Evolutionary conservation across 2,797 vertebrate species (phyloP).

Genomic region (Pangasius djambal): DNA sequence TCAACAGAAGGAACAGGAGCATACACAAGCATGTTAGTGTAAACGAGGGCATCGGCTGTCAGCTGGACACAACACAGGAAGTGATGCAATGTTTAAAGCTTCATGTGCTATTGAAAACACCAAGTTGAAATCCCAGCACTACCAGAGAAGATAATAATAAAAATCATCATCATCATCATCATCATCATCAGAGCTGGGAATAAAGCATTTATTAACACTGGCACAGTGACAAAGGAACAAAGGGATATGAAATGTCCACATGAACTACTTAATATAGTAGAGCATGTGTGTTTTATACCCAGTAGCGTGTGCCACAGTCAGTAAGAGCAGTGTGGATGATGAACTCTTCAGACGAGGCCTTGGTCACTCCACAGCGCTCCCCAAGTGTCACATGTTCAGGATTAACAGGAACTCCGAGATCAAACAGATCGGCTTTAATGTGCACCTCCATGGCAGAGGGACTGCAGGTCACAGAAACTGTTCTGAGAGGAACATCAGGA

Average conservation of each 20-base stretch:
- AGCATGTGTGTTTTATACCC: constrained; percentile 58
- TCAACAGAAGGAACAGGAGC: constrained; percentile 59
- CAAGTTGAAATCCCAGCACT: background rate
- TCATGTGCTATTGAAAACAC: background rate
- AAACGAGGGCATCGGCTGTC: constrained; percentile 66
- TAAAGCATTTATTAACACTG: background rate
- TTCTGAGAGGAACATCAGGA: constrained; percentile 55
- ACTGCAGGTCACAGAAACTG: constrained; percentile 66
- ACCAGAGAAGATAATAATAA: background rate
- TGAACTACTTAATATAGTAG: background rate
- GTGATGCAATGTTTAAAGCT: background rate
- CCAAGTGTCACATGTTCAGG: constrained; percentile 67
- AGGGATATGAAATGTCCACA: background rate
- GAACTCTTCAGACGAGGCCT: constrained; percentile 60
- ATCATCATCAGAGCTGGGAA: background rate
- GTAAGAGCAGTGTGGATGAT: constrained; percentile 60
- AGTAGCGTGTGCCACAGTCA: constrained; percentile 72
- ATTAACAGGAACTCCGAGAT: constrained; percentile 61
- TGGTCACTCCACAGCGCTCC: constrained; percentile 58
- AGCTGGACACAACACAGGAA: constrained; percentile 62
- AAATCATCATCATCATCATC: background rate
- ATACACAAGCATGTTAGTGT: constrained; percentile 74
- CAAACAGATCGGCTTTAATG: constrained; percentile 72
- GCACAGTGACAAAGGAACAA: background rate
- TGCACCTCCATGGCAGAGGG: constrained; percentile 67